Conservation (phyloP, 1,140 invertebrate genomes). For the Eriosoma lanigerum region DNA sequence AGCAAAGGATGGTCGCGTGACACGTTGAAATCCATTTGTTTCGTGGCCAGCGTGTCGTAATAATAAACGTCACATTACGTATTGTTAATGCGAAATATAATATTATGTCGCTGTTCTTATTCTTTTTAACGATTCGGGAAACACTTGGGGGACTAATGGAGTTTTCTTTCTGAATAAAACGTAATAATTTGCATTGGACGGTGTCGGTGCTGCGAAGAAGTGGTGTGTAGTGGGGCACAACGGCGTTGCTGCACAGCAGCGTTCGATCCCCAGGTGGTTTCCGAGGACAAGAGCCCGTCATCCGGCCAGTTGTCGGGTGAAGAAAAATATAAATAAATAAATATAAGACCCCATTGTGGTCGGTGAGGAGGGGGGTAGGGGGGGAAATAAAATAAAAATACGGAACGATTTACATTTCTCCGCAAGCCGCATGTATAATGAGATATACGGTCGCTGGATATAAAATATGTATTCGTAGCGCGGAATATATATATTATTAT, state of each 20-base stretch:
- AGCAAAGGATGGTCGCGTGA: neutral
- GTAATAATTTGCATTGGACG: neutral
- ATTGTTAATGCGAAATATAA: neutral
- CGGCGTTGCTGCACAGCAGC: no score
- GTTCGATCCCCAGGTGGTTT: conserved; percentile 46
- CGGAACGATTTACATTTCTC: conserved; percentile 46
- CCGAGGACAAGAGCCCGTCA: conserved; percentile 22
- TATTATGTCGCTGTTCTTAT: neutral
- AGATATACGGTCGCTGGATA: conserved; percentile 47
- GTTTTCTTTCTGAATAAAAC: neutral
- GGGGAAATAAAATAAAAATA: neutral
- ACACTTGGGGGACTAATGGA: neutral
- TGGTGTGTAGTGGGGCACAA: neutral
- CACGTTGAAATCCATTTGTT: neutral
- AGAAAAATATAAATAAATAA: conserved; percentile 50
- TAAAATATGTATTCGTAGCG: conserved; percentile 48
- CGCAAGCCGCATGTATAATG: conserved; percentile 50
- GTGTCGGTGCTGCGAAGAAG: neutral
- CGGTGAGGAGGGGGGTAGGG: neutral
- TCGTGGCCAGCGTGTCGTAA: neutral
- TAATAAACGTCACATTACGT: neutral
- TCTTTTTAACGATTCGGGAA: neutral
- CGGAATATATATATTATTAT: neutral
- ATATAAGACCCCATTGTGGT: conserved; percentile 28
- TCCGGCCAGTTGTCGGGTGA: neutral